Evolutionary conservation across 64 coral and sea anemone genomes (phyloP), one percentile per base, ranked within the genome.

Genomic region (Stylophora pistillata): DNA sequence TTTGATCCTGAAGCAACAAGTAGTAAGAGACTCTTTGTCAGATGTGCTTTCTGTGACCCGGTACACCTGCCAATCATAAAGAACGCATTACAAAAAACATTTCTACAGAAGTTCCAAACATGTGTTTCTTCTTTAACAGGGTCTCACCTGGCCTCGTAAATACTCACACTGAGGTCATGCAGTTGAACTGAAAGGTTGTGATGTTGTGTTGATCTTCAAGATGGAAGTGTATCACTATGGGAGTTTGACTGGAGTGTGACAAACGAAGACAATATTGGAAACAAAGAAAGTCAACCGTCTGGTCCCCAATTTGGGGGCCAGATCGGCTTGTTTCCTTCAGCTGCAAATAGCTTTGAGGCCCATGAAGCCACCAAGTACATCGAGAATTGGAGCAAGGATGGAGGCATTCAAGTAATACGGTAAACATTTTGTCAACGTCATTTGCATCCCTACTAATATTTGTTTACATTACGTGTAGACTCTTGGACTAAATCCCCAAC

Each of bases 331-430:
- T 84, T 84, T 54, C 34, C 80, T 26, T 65, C 80, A 27, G 47
- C 47, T 53, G 62, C 58, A 12, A 84, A 84, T 9, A 62, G 62
- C 27, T 69, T 84, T 70, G 31, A 84, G 65, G 23, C 80, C 16
- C 61, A 84, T 54, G 80, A 84, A 84, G 80, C 69, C 0, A 84
- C 41, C 66, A 84, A 84, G 21, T 84, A 84, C 62, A 84, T 84
- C 65, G 80, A 84, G 21, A 70, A 84, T 37, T 84, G 80, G 80
- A 84, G 80, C n/a, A 84, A 84, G 53, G 80, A 84, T 37, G 80
- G 65, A 4, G 80, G 23, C 9, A 84, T 41, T 15, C 32, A 84
- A 84, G 80, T 84, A 23, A 68, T 84, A 68, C 80, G 80, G 80
- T 84, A 84, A 84, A 62, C 62, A 69, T 53, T 52, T 53, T 53